Evolutionary conservation across 2,113 vertebrate genomes (phyloP).

Genomic region (Anoura caudifer): DNA sequence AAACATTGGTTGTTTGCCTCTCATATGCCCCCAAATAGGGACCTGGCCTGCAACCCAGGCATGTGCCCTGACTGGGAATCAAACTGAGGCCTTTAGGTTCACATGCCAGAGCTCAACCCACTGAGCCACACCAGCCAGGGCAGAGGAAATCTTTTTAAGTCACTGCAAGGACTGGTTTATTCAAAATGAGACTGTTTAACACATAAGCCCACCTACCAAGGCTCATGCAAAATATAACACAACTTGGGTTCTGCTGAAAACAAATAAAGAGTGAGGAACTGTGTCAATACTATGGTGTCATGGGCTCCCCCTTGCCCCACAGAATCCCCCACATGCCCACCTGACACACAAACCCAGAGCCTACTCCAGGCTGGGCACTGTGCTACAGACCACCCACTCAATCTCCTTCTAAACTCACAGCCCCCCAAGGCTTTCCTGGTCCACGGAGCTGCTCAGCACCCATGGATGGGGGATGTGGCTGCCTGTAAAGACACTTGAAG

Average conservation of each 20-base stretch:
- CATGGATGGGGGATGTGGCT: not conserved
- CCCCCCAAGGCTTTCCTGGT: not conserved
- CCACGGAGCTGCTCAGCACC: not conserved
- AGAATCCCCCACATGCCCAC: not conserved
- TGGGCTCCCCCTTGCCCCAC: fast-evolving
- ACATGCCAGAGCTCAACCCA: too few relatives aligned
- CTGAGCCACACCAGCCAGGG: too few relatives aligned
- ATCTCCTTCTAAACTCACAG: not conserved
- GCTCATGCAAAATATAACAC: not conserved
- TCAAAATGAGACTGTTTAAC: not conserved
- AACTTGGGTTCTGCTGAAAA: not conserved
- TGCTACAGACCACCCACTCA: not conserved
- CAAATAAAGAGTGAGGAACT: not conserved
- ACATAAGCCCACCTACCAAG: not conserved
- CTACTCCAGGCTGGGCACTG: not conserved
- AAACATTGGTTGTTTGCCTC: too few relatives aligned
- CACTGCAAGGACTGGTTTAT: not conserved
- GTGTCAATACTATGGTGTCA: fast-evolving
- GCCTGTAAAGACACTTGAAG: not conserved
- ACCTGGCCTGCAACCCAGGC: too few relatives aligned
- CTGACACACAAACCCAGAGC: not conserved
- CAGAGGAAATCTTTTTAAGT: not conserved
- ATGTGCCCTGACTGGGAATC: too few relatives aligned
- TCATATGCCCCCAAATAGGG: too few relatives aligned
- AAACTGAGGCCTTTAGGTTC: too few relatives aligned